These are phyloP conservation scores for Drosophila aff. DNA, from an alignment of 1,140 invertebrate species.

Conservation along the genomic window DNA sequence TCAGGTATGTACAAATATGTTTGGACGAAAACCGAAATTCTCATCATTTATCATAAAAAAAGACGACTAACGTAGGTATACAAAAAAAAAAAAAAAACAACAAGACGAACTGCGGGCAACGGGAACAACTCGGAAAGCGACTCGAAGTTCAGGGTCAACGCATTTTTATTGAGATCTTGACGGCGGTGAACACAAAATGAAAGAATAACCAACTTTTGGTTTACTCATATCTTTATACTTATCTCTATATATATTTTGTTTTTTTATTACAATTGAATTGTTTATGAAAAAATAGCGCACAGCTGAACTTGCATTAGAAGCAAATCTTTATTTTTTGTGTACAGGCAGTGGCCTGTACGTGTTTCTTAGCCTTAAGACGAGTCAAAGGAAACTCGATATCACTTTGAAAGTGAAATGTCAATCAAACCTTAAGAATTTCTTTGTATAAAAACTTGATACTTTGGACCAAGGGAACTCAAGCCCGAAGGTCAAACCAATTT, in stretches of 20 bases:
- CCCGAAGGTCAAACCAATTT: conserved; percentile 19
- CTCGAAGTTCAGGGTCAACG: conserved; percentile 44
- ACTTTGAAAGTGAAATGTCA: neutral
- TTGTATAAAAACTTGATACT: conserved; percentile 23
- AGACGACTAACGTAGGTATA: conserved; percentile 1
- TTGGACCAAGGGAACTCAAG: conserved; percentile 12
- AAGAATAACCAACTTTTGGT: neutral
- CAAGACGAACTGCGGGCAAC: conserved; percentile 3
- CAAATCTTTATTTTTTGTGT: conserved; percentile 7
- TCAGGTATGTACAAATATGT: conserved; percentile 43
- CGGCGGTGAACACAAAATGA: conserved; percentile 3
- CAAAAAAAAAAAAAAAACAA: neutral
- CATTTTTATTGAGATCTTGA: conserved; percentile 13
- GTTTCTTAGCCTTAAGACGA: neutral
- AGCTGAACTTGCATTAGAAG: neutral
- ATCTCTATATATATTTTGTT: neutral
- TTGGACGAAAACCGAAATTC: conserved; percentile 25
- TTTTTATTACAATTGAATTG: neutral
- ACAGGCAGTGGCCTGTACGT: conserved; percentile 5
- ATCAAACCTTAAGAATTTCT: conserved; percentile 16
- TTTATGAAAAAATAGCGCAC: neutral
- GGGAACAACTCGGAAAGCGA: conserved; percentile 10
- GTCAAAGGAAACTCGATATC: conserved; percentile 7
- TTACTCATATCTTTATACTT: neutral
- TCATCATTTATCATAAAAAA: conserved; percentile 27